Evolutionary conservation across 2,888 invertebrate species (phyloP).

Genomic region (Oeneis ivallda): DNA sequence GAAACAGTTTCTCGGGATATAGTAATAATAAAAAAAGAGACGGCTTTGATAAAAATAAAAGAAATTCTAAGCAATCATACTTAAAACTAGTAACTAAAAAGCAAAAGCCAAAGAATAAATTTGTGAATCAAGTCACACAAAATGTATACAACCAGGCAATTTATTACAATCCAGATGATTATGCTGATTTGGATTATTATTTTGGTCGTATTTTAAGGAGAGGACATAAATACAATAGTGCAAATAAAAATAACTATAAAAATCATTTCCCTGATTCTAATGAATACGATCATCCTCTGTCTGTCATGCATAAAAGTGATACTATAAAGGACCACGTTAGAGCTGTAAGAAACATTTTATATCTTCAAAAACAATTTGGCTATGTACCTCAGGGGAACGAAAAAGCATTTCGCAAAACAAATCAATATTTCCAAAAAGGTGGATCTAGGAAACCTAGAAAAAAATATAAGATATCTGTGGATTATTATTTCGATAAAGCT

Average conservation of each 20-base stretch:
- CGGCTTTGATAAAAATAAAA: not conserved
- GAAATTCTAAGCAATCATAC: not conserved
- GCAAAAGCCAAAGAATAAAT: conserved; percentile 29
- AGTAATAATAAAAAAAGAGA: conserved; percentile 10
- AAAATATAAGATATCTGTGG: conserved; percentile 40
- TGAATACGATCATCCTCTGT: conserved; percentile 38
- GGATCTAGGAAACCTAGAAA: not conserved
- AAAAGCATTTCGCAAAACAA: not conserved
- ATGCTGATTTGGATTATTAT: conserved; percentile 53
- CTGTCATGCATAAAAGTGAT: conserved; percentile 36
- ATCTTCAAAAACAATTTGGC: conserved; percentile 42
- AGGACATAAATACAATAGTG: not conserved
- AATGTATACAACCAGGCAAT: conserved; percentile 31
- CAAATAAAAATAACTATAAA: not conserved
- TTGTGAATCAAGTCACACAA: conserved; percentile 26
- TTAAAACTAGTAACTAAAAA: not conserved
- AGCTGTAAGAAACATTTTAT: conserved; percentile 48
- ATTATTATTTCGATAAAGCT: conserved; percentile 48
- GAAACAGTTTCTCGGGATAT: conserved; percentile 25
- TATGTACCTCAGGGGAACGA: conserved; percentile 21
- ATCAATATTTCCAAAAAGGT: not conserved
- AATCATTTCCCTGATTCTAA: conserved; percentile 30
- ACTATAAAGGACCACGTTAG: conserved; percentile 46
- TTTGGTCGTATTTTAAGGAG: conserved; percentile 38
- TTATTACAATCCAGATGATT: conserved; percentile 48